Percentiles rank a stretch among this genome's conserved stretches.
Evolutionary conservation across 2,797 vertebrate genomes (phyloP).

Genomic region (Phaenicophaeus curvirostris): DNA sequence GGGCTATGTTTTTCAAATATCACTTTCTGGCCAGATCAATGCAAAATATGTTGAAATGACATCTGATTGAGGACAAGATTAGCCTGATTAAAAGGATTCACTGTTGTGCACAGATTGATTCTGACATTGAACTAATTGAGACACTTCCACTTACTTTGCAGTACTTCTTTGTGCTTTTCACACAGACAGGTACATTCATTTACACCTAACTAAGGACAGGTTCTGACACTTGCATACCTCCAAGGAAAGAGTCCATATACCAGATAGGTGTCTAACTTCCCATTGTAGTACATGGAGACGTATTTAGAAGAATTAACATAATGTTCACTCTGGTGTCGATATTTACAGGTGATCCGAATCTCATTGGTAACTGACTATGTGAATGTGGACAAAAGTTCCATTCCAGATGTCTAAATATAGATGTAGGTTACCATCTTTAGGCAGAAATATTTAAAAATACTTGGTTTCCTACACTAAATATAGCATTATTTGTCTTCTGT

Average conservation of each 20-base stretch:
- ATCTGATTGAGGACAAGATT: not conserved
- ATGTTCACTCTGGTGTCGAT: not conserved
- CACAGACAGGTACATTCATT: not conserved
- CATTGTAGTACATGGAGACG: not conserved
- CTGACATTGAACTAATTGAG: not conserved
- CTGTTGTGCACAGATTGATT: not conserved
- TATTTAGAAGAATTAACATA: not conserved
- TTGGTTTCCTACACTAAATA: not conserved
- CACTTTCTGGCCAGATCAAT: not conserved
- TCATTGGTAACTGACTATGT: not conserved
- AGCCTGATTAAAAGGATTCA: not conserved
- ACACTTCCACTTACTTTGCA: accelerated
- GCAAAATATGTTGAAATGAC: not conserved
- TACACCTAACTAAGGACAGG: not conserved
- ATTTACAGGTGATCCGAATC: not conserved
- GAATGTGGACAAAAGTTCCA: not conserved
- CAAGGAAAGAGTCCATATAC: not conserved
- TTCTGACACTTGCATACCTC: not conserved
- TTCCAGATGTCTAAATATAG: not conserved
- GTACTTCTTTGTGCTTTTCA: not conserved
- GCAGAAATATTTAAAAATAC: not conserved
- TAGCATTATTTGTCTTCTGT: not conserved
- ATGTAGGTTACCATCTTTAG: not conserved
- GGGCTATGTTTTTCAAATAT: not conserved
- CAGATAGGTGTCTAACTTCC: not conserved